Percentiles rank a stretch among this genome's conserved stretches.
Evolutionary conservation across 2,888 invertebrate genomes (phyloP).

Genomic region (Cataglyphis livida): DNA sequence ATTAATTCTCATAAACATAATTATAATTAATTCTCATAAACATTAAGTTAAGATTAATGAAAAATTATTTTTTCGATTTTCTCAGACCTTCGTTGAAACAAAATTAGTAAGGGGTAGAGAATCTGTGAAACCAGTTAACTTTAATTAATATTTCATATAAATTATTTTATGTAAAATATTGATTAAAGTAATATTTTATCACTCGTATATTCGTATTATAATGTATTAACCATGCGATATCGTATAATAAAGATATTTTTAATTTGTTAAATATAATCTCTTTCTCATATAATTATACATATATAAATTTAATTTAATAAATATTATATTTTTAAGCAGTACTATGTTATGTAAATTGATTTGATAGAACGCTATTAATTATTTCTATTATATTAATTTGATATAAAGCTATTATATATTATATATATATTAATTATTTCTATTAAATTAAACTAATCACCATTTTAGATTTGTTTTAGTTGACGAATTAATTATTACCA

Average conservation of each 20-base stretch:
- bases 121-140: neutral
- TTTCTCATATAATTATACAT: neutral
- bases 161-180: neutral
- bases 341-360: neutral
- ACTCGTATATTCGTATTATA: neutral
- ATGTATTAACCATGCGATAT: neutral
- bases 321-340: constrained; percentile 8
- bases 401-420: too few species aligned
- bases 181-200: neutral
- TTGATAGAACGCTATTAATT: constrained; percentile 14
- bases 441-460: neutral
- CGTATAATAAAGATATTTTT: neutral
- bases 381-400: neutral
- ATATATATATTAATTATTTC: neutral
- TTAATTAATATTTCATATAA: neutral
- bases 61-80: neutral
- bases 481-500: neutral
- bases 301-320: neutral
- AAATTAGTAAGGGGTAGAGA: neutral
- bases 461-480: neutral
- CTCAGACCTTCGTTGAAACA: neutral
- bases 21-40: neutral
- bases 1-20: neutral
- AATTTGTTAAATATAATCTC: neutral
- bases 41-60: neutral